These are phyloP conservation scores for Anomalospiza imberbis DNA, from an alignment of 2,797 vertebrate genomes.

Conservation along the genomic window DNA sequence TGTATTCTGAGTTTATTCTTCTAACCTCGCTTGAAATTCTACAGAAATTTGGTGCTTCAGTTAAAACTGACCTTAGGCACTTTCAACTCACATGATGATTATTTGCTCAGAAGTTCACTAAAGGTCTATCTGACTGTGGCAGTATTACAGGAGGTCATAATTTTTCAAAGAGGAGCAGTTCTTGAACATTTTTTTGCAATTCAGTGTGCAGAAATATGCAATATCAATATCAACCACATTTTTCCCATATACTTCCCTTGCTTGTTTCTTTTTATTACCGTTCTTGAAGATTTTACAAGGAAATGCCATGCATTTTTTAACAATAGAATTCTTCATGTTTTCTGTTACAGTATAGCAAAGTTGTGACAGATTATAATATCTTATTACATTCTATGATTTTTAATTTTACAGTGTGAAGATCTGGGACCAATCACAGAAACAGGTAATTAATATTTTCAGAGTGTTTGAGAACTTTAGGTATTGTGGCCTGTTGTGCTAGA, in stretches of 20 bases:
- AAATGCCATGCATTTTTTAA: neutral
- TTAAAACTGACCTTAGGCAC: conserved; percentile 16
- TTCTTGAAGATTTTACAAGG: neutral
- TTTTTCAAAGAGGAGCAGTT: neutral
- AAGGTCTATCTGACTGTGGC: neutral
- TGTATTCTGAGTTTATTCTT: neutral
- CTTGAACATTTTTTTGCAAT: neutral
- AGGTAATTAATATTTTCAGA: neutral
- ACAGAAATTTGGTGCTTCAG: neutral
- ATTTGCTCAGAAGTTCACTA: conserved; percentile 28
- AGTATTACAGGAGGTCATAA: neutral
- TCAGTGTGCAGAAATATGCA: neutral
- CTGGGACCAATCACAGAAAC: neutral
- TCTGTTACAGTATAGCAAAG: neutral
- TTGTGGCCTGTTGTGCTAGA: neutral
- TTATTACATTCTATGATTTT: neutral
- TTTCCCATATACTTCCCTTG: neutral
- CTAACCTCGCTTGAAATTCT: neutral
- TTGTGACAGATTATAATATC: neutral
- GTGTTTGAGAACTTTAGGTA: neutral
- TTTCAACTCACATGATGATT: conserved; percentile 27
- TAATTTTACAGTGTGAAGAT: neutral
- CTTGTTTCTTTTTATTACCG: neutral
- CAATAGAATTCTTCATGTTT: neutral
- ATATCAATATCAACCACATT: neutral